Evolutionary conservation across 2,888 invertebrate species (phyloP), one percentile per base, ranked within the genome.

Genomic region (Sarcophaga subvicina): DNA sequence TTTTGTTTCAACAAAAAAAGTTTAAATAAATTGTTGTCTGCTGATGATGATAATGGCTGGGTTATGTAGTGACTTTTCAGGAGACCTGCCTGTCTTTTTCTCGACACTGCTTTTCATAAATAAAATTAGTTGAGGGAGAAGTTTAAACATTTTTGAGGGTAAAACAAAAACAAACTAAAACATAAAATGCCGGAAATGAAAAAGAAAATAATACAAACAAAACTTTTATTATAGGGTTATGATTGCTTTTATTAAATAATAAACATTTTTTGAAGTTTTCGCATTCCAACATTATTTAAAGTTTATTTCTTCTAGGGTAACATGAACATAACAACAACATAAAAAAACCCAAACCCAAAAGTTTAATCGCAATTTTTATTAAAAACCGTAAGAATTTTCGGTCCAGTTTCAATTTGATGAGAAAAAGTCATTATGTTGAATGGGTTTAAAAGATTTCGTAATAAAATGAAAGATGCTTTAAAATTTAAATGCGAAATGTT

Each of bases 151-250:
- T 54, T n/a, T 12, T 2, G 37, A 37, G 60, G 59, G 59, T 17
- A n/a, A 59, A 59, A 59, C n/a, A 59, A 59, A 59, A 17, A 59
- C 59, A 17, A 17, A 67, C 4, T 12, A 14, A 22, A 70, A 45
- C n/a, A 8, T n/a, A 66, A n/a, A n/a, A 22, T 8, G 10, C 37
- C 37, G 37, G 37, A 70, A 70, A 70, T 47, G 0, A 27, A 27
- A 12, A 60, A 37, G n/a, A 64, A 59, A 27, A 45, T 5, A 67
- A 45, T 67, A 47, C 47, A 67, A 69, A 69, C 25, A 62, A 73
- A 80, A 80, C 66, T 67, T 67, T 73, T 45, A 71, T 80, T 72
- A 45, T 66, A 47, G 72, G 64, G 59, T 66, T 80, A 72, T 80
- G 72, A 80, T 72, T 80, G 80, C 45, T 80, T 59, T 70, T 70